Conservation (phyloP, 2,113 vertebrate genomes). For the Thinocorus orbignyianus region DNA sequence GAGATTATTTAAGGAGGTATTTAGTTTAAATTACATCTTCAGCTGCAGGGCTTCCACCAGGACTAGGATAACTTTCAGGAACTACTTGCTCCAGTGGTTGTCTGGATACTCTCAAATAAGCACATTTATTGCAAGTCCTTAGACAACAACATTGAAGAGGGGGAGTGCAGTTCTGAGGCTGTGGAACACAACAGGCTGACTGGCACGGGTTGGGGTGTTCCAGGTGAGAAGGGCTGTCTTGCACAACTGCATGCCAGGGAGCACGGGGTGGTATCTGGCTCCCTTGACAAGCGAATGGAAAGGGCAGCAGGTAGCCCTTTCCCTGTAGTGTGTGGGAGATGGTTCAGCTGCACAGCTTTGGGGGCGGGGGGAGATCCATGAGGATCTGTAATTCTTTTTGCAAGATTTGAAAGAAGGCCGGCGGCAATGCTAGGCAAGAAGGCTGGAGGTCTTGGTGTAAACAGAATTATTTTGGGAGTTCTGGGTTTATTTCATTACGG, state of each 20-base stretch:
- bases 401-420: not conserved
- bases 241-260: rapidly evolving
- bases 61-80: not conserved
- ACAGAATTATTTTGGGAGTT: not conserved
- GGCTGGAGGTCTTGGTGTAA: not conserved
- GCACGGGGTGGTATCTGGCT: not conserved
- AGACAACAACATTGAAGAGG: not conserved
- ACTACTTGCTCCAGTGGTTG: not conserved
- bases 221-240: not conserved
- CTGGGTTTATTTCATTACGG: not conserved
- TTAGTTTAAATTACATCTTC: not conserved
- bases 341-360: not conserved
- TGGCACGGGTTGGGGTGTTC: rapidly evolving
- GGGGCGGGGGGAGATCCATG: too few relatives aligned
- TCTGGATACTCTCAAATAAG: not conserved
- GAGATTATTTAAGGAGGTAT: not conserved
- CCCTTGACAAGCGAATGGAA: not conserved
- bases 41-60: not conserved
- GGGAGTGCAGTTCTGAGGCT: not conserved
- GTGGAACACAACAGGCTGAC: too few relatives aligned
- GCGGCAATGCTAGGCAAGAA: not conserved
- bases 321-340: not conserved
- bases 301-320: not conserved
- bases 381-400: not conserved
- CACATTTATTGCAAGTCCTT: not conserved